phyloP scores from a whole-genome alignment of 2,113 vertebrate species.

The Callaeas wilsoni region DNA sequence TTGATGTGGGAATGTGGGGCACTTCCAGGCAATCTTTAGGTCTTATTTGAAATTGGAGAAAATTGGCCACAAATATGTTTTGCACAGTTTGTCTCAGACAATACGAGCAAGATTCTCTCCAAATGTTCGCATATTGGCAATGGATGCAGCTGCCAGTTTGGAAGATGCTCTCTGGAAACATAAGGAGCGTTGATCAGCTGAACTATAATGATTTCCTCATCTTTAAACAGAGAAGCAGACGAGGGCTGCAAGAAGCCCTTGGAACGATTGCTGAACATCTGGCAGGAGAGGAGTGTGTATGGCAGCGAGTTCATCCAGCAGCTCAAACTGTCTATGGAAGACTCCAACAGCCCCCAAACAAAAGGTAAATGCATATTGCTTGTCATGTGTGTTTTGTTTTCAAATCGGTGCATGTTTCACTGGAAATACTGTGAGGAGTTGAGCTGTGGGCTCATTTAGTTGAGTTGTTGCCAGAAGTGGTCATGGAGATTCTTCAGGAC shows the following conservation, averaged over 20 bases:
- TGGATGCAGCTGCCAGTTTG: not conserved
- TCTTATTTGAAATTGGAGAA: no score
- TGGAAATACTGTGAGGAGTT: not conserved
- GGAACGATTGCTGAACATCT: conserved; percentile 95
- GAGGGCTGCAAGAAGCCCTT: conserved; percentile 92
- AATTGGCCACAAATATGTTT: not conserved
- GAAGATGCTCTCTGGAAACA: not conserved
- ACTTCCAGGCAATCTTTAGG: not conserved
- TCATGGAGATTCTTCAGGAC: not conserved
- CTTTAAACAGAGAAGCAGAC: conserved; percentile 86
- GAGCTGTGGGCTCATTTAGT: not conserved
- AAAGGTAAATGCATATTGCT: conserved; percentile 74
- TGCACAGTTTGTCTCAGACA: not conserved
- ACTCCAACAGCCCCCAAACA: conserved; percentile 88
- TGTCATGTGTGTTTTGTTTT: not conserved
- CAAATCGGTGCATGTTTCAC: not conserved
- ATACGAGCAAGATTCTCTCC: not conserved
- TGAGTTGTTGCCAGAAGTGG: not conserved
- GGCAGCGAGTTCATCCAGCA: conserved; percentile 95
- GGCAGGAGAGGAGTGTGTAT: conserved; percentile 95
- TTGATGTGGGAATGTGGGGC: not conserved
- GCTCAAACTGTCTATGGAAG: conserved; percentile 92
- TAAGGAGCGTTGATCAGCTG: conserved; percentile 1
- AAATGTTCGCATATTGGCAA: accelerated
- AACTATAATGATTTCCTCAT: conserved; percentile 30